A percentile compares a stretch with the other conserved stretches of the same genome.
Conservation (phyloP, 2,113 vertebrate species). For the Nannobrachium achirus region DNA sequence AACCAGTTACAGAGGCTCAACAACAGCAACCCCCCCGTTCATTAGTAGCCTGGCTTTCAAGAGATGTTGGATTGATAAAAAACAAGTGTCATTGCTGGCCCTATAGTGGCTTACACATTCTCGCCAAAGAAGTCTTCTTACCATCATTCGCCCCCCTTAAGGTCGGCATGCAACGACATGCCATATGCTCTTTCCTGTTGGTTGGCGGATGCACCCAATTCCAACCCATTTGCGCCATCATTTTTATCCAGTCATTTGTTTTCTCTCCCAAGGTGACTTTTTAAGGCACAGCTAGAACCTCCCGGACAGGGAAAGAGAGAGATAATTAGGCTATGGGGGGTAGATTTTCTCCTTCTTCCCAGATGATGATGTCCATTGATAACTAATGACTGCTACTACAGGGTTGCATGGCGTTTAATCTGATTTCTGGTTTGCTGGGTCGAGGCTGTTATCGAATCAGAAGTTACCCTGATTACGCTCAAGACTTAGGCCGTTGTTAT, state of each 20-base stretch:
- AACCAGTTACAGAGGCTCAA: constrained; percentile 41
- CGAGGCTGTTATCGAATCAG: too few species aligned
- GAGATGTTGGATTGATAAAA: constrained; percentile 40
- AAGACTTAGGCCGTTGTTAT: too few species aligned
- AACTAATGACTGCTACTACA: too few species aligned
- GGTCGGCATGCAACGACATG: constrained; percentile 21
- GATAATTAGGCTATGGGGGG: too few species aligned
- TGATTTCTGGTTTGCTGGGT: too few species aligned
- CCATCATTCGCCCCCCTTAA: background rate
- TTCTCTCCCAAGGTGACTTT: constrained; percentile 80
- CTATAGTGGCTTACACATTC: constrained; percentile 1
- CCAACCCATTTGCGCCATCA: constrained; percentile 67
- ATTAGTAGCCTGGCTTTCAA: constrained; percentile 56
- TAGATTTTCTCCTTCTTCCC: too few species aligned
- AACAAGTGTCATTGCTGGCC: constrained; percentile 55
- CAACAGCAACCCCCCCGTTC: constrained; percentile 35
- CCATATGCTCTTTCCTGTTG: constrained; percentile 34
- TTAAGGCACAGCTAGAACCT: constrained; percentile 60
- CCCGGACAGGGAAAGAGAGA: constrained; percentile 30
- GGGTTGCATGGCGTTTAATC: too few species aligned
- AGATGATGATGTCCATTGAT: too few species aligned
- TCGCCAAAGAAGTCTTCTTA: constrained; percentile 2
- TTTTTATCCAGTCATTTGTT: constrained; percentile 67
- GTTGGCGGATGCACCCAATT: constrained; percentile 42
- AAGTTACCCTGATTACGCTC: too few species aligned